phyloP scores from a whole-genome alignment of 2,888 invertebrate species.

The Adelphocoris suturalis region DNA sequence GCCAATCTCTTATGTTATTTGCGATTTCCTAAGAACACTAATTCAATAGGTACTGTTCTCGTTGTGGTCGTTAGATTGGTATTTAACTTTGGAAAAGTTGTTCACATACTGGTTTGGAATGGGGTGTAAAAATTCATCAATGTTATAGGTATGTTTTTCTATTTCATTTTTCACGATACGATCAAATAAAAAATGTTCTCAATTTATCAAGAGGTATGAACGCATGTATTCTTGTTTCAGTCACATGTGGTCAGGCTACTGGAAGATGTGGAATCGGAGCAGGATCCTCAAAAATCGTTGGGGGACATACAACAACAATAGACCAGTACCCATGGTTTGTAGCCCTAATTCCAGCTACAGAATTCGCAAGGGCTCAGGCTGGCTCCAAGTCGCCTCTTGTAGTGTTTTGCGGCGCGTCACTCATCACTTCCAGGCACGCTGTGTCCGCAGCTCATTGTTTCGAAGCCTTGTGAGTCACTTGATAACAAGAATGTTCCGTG shows the following conservation, averaged over 20 bases:
- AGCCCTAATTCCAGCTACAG: constrained; percentile 71
- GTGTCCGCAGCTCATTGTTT: constrained; percentile 78
- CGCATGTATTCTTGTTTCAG: neutral
- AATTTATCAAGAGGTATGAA: no score
- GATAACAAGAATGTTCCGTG: neutral
- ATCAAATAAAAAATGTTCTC: no score
- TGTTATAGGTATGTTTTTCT: no score
- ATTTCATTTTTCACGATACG: no score
- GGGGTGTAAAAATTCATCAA: no score
- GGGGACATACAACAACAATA: constrained; percentile 69
- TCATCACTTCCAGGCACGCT: constrained; percentile 77
- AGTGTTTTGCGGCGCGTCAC: constrained; percentile 77
- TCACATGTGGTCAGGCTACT: constrained; percentile 2
- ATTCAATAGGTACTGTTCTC: no score
- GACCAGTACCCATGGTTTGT: constrained; percentile 74
- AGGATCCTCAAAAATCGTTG: constrained; percentile 71
- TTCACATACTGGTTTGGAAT: no score
- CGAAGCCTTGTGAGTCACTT: constrained; percentile 71
- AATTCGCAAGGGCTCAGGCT: constrained; percentile 14
- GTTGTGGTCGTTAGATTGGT: no score
- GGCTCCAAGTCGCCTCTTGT: constrained; percentile 73
- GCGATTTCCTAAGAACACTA: no score
- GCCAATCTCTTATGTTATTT: no score
- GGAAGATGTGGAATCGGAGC: constrained; percentile 6
- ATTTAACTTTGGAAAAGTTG: no score